Base-by-base conservation (phyloP, 1,140 invertebrate genomes). In the Oreohelix idahoensis region DNA sequence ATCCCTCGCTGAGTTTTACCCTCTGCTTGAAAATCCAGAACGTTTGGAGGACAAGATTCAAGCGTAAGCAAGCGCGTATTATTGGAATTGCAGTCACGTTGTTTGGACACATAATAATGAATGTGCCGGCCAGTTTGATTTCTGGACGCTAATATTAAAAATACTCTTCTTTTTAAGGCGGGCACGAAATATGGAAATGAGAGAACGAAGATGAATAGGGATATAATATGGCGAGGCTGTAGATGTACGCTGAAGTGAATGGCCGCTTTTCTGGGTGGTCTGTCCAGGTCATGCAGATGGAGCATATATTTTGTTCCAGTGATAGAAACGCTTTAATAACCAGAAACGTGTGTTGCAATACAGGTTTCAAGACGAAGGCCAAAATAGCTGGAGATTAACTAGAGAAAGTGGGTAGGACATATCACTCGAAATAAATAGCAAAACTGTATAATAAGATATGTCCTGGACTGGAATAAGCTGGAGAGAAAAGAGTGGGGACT, bases 151-250 rank as follows among this genome's bases (percentile, higher is more conserved):
- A 73, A 73, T 73, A 39, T 73, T 73, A 42, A 39, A 45, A 42
- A 45, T 45, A 73, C 39, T 73, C 71, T n/a, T 42, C 36, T 8
- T 73, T 73, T 45, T 45, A 8, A 45, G n/a, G 42, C 71, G 2
- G 36, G 71, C 71, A 73, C 71, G 71, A 73, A 73, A 73, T 73
- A 73, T 73, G 71, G 71, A 73, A 73, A 73, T 73, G 26, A 23
- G 11, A 66, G 63, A 5, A 35, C 1, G 29, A 29, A 5, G 29
- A 66, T 35, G 63, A 66, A 66, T 66, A n/a, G 63, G 8, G n/a
- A 32, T 32, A 66, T 17, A 66, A 66, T 66, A 32, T 66, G 63
- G 1, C 2, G n/a, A 66, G n/a, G 8, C 10, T 35, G 63, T 32
- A 66, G 63, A 66, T 66, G 29, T 66, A 32, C 29, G 32, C 1